These are phyloP conservation scores for Drosophila ohnishii DNA, from an alignment of 1,140 invertebrate species.

Conservation along the genomic window DNA sequence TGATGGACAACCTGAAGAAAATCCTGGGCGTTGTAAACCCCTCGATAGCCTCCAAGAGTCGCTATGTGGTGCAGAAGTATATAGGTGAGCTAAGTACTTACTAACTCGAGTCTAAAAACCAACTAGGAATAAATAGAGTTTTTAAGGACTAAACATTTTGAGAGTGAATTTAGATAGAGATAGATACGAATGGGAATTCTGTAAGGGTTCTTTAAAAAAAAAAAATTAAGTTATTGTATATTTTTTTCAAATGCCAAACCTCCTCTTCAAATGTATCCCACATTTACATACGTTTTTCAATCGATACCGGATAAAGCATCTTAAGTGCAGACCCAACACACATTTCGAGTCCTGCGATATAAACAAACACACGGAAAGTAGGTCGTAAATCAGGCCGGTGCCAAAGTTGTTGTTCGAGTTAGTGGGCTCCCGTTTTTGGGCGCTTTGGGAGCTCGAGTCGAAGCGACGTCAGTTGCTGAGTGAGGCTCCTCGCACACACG, in stretches of 20 bases:
- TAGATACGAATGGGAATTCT: not conserved
- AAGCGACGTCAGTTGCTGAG: slow-evolving; percentile 46
- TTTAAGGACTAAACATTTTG: not conserved
- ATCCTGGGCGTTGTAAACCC: slow-evolving; percentile 90
- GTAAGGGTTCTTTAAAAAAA: not conserved
- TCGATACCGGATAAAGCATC: slow-evolving; percentile 48
- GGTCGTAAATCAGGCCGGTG: slow-evolving; percentile 70
- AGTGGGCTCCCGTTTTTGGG: slow-evolving; percentile 19
- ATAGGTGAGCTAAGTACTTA: slow-evolving; percentile 87
- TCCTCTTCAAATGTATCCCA: not conserved
- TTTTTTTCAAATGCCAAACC: not conserved
- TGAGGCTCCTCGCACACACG: slow-evolving; percentile 54
- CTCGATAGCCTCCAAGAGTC: slow-evolving; percentile 86
- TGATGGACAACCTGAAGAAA: slow-evolving; percentile 93
- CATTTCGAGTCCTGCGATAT: slow-evolving; percentile 39
- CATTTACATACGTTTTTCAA: slow-evolving; percentile 12
- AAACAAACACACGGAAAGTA: slow-evolving; percentile 64
- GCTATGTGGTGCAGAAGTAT: slow-evolving; percentile 97
- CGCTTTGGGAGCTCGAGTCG: slow-evolving; percentile 7
- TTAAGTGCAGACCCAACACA: slow-evolving; percentile 32
- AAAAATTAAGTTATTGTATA: too few species aligned
- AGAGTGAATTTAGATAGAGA: too few species aligned
- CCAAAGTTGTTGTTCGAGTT: slow-evolving; percentile 47
- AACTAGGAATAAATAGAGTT: too few species aligned
- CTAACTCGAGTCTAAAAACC: not conserved